A percentile compares a stretch with the other conserved stretches of the same genome.
Conservation (phyloP, 2,113 vertebrate species). For the Ameiurus melas region DNA sequence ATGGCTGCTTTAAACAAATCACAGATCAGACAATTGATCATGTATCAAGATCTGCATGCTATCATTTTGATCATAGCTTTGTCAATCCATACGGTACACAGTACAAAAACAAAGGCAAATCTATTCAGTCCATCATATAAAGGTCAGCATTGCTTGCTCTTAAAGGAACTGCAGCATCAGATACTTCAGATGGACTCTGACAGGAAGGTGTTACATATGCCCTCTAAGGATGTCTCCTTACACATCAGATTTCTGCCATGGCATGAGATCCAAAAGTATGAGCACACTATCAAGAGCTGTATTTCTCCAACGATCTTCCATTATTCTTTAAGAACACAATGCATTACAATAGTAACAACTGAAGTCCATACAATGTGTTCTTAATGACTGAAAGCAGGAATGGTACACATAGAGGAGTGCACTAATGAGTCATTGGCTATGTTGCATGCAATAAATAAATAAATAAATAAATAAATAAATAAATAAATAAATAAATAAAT, state of each 20-base stretch:
- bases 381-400: no score
- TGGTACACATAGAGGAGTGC: no score
- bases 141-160: neutral
- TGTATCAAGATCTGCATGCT: neutral
- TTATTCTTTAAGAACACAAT: no score
- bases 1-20: neutral
- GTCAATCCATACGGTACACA: neutral
- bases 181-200: neutral
- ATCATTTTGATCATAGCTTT: neutral
- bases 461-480: no score
- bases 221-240: neutral
- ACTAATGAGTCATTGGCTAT: neutral
- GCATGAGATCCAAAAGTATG: neutral
- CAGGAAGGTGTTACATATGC: neutral
- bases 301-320: no score
- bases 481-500: no score
- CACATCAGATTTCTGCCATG: neutral
- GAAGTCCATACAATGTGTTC: neutral
- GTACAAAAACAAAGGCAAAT: conserved; percentile 26
- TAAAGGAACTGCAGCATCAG: neutral
- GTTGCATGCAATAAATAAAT: neutral
- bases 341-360: no score
- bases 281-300: neutral
- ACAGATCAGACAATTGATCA: neutral
- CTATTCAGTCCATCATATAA: neutral